Evolutionary conservation across 2,113 vertebrate genomes (phyloP), one percentile per base, ranked within the genome.

Genomic region (Oenanthe oenanthe): DNA sequence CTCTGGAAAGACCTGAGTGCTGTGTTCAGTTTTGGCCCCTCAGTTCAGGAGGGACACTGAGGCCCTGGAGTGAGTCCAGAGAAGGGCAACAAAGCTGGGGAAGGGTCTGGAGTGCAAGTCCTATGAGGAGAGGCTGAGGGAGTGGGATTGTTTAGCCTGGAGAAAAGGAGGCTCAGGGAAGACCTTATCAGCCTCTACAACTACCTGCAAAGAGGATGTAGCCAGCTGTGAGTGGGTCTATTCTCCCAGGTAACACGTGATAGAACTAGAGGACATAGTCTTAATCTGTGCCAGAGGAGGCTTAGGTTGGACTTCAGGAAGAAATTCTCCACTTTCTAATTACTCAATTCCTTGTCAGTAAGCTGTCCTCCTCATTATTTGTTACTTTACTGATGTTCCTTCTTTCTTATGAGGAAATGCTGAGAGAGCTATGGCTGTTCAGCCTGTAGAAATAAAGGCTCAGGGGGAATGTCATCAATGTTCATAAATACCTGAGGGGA

Each of bases 1-100:
- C 7, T n/a, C 40, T 65, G 14, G 12, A 14, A 19, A n/a, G 28
- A 21, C 22, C 40, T 0, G 1, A 16, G 18, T 12, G 4, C 22
- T n/a, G 14, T 56, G 18, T 8, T 18, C 28, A 15, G n/a, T 47
- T 73, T 21, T 56, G 58, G 12, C 22, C 40, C 4, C n/a, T n/a
- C 42, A 42, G 0, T 25, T 48, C 29, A 40, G 34, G 34, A 74
- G 25, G 42, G 12, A 40, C 18, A 13, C 19, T 48, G 29, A 42
- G 15, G 12, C 24, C 6, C 34, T 65, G 18, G 12, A 56, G 17
- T 16, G 4, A 26, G 17, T 48, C 22, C 42, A 81, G 63, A 81
- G 42, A 38, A 58, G 17, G 13, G 3, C 7, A 58, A n/a, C 11
- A 26, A 21, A 40, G 42, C 13, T 28, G 7, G 3, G n/a, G 22